These are phyloP conservation scores for Syrrhaptes paradoxus DNA, from an alignment of 2,113 vertebrate genomes.

Conservation along the genomic window DNA sequence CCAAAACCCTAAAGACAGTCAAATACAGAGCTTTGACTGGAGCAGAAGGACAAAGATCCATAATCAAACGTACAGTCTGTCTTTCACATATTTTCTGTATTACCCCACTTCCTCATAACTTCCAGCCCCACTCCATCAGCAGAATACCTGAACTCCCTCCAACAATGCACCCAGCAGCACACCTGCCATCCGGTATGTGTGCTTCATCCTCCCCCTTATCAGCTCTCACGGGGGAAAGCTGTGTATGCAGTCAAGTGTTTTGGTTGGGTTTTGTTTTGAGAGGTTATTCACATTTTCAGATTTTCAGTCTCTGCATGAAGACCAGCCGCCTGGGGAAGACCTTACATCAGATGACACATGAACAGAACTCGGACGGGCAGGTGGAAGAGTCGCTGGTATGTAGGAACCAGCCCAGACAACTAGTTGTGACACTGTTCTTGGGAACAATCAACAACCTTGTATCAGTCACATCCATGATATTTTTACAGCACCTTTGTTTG, in stretches of 20 bases:
- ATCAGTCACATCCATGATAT: neutral
- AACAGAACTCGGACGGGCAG: neutral
- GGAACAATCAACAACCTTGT: neutral
- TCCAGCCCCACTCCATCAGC: neutral
- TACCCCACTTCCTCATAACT: neutral
- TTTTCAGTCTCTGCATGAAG: neutral
- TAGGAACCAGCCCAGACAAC: neutral
- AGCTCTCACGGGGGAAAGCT: neutral
- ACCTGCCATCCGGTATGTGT: neutral
- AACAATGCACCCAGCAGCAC: neutral
- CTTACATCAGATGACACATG: fast-evolving
- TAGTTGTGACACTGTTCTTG: neutral
- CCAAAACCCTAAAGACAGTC: neutral
- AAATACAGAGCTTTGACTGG: neutral
- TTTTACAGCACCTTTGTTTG: neutral
- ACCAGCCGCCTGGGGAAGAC: neutral
- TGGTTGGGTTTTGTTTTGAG: neutral
- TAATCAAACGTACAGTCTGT: neutral
- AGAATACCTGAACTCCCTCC: neutral
- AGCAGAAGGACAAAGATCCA: neutral
- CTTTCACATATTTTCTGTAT: neutral
- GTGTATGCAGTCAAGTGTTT: neutral
- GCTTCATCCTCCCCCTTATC: neutral
- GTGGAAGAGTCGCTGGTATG: neutral
- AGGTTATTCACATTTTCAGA: neutral